Conservation (phyloP, 2,113 vertebrate genomes). For the Pseudolaguvia tuberculata region DNA sequence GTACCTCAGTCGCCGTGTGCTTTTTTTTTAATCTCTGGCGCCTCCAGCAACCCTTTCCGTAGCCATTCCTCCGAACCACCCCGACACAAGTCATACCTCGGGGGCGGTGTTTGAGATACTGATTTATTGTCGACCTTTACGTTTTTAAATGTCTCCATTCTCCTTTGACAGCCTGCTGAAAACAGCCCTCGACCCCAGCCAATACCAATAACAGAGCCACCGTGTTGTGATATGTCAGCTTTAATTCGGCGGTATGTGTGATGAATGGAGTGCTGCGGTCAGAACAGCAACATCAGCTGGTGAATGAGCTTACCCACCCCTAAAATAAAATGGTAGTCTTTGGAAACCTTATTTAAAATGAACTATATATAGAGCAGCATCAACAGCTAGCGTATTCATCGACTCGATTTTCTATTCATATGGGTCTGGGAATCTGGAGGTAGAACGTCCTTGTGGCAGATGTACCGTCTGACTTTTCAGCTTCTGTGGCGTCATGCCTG, state of each 20-base stretch:
- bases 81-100: constrained; percentile 42
- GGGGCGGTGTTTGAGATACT: constrained; percentile 43
- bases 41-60: constrained; percentile 8
- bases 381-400: constrained; percentile 11
- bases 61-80: constrained; percentile 19
- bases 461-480: constrained; percentile 26
- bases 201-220: constrained; percentile 44
- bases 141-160: constrained; percentile 53
- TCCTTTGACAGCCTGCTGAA: constrained; percentile 31
- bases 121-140: constrained; percentile 53
- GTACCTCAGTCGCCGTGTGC: too few species aligned
- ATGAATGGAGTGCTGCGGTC: constrained; percentile 33
- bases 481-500: constrained; percentile 33
- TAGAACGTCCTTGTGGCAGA: constrained; percentile 19
- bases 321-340: too few species aligned
- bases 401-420: not conserved
- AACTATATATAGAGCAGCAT: constrained; percentile 18
- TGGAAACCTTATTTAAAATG: constrained; percentile 1
- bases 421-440: constrained; percentile 3
- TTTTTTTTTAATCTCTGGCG: constrained; percentile 1
- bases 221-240: constrained; percentile 37
- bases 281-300: constrained; percentile 30
- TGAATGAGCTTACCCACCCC: not conserved
- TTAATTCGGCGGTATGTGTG: constrained; percentile 34
- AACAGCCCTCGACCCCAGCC: constrained; percentile 2